Conservation (phyloP, 1,140 invertebrate species). For the Papilio polytes region DNA sequence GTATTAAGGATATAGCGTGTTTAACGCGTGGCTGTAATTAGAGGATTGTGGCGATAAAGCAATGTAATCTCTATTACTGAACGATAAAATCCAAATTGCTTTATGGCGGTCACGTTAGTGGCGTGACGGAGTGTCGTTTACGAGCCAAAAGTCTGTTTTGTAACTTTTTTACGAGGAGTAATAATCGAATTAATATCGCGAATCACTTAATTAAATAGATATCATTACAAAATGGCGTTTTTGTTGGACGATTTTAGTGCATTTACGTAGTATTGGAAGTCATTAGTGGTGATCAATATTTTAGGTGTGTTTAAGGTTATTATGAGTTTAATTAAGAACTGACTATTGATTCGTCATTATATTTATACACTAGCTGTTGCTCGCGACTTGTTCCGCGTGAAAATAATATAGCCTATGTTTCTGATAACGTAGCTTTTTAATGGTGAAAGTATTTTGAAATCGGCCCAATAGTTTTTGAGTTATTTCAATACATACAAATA, state of each 20-base stretch:
- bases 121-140: conserved; percentile 70
- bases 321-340: neutral
- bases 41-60: conserved; percentile 69
- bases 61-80: conserved; percentile 79
- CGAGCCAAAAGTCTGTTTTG: conserved; percentile 69
- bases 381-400: too few relatives aligned
- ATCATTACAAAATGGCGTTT: conserved; percentile 59
- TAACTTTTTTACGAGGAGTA: conserved; percentile 75
- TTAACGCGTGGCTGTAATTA: conserved; percentile 71
- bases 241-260: conserved; percentile 45
- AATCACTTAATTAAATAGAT: conserved; percentile 82
- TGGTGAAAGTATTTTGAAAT: too few relatives aligned
- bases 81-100: conserved; percentile 79
- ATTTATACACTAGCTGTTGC: neutral
- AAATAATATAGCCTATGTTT: too few relatives aligned
- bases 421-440: too few relatives aligned
- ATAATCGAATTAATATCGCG: conserved; percentile 80
- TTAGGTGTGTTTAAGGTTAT: neutral
- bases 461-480: too few relatives aligned
- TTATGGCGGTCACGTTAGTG: conserved; percentile 60
- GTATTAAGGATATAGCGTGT: conserved; percentile 56
- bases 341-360: neutral
- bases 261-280: conserved; percentile 40
- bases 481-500: too few relatives aligned
- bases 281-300: conserved; percentile 40